A percentile compares a stretch with the other conserved stretches of the same genome.
These are phyloP conservation scores for Geococcyx californianus DNA, from an alignment of 2,113 vertebrate genomes.

Conservation along the genomic window DNA sequence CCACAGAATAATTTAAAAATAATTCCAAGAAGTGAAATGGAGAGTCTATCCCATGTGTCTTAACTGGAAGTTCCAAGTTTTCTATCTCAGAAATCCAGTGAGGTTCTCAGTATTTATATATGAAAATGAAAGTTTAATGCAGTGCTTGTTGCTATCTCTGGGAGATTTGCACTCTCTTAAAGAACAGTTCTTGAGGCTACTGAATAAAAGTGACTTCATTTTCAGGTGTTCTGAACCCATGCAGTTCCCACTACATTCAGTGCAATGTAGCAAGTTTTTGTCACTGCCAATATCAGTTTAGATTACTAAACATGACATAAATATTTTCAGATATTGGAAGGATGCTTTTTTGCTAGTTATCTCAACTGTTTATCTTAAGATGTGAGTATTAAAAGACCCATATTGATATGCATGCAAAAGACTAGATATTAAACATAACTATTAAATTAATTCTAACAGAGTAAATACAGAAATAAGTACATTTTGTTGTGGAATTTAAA, in stretches of 20 bases:
- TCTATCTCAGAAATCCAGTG: neutral
- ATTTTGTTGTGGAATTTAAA: neutral
- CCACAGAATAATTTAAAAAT: neutral
- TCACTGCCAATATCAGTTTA: neutral
- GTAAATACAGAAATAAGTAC: neutral
- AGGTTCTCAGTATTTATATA: neutral
- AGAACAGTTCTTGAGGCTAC: neutral
- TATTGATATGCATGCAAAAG: neutral
- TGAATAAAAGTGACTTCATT: neutral
- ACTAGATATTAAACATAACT: neutral
- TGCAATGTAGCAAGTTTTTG: neutral
- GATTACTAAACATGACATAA: neutral
- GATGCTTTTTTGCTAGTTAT: neutral
- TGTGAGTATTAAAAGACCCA: neutral
- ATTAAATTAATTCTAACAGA: neutral
- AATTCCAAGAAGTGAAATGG: neutral
- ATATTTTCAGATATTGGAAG: neutral
- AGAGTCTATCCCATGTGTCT: neutral
- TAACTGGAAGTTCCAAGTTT: neutral
- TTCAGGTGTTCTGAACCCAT: neutral
- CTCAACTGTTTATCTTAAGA: neutral
- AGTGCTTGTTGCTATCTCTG: neutral
- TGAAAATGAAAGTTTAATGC: neutral
- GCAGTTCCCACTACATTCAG: neutral
- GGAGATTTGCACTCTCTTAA: neutral